phyloP scores from a whole-genome alignment of 2,888 invertebrate genomes.

The Prosopocoilus inquinatus region DNA sequence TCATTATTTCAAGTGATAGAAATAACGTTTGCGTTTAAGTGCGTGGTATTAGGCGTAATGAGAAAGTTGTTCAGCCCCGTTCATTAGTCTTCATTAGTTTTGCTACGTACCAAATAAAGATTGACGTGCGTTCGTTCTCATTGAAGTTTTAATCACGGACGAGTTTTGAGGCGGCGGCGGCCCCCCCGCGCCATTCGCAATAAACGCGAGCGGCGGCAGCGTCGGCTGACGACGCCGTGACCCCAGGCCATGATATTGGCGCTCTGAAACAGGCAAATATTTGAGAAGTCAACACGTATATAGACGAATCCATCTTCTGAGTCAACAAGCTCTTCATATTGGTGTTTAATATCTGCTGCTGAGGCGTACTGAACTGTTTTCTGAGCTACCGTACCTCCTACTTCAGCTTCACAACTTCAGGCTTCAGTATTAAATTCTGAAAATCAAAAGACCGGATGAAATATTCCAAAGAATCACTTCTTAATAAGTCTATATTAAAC shows the following conservation, averaged over 20 bases:
- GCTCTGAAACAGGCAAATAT: conserved; percentile 46
- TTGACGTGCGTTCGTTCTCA: conserved; percentile 6
- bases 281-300: conserved; percentile 49
- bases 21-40: too few species aligned
- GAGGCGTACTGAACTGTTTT: conserved; percentile 7
- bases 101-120: conserved; percentile 13
- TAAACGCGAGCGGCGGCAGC: too few species aligned
- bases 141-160: background rate
- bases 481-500: too few species aligned
- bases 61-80: conserved; percentile 14
- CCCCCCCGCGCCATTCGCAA: background rate
- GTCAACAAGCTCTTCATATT: conserved; percentile 50
- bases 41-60: conserved; percentile 9
- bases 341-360: conserved; percentile 41
- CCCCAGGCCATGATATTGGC: conserved; percentile 44
- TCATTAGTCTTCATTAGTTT: conserved; percentile 19
- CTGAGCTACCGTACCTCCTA: background rate
- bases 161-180: background rate
- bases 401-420: background rate
- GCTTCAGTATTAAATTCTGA: too few species aligned
- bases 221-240: conserved; percentile 25
- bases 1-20: too few species aligned
- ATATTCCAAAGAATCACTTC: too few species aligned
- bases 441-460: too few species aligned
- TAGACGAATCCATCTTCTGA: conserved; percentile 46